Conservation (phyloP, 2,888 invertebrate species). For the Theristus sp. region DNA sequence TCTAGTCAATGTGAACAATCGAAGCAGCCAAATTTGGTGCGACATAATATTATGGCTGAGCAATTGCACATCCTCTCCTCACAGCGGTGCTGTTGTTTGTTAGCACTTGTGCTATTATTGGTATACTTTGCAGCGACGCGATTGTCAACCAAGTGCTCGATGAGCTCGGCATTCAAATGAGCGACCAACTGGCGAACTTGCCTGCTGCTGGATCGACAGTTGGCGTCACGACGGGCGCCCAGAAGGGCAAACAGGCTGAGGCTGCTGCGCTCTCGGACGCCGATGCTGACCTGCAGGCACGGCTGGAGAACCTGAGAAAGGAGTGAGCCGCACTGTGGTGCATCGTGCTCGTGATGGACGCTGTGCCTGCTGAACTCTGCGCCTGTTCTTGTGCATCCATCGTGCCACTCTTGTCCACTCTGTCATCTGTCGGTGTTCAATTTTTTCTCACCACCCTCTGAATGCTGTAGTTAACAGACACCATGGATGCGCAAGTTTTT, state of each 20-base stretch:
- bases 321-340: conserved; percentile 41
- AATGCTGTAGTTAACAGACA: too few relatives aligned
- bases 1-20: too few relatives aligned
- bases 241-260: conserved; percentile 4
- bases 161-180: conserved; percentile 83
- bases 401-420: too few relatives aligned
- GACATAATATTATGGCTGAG: too few relatives aligned
- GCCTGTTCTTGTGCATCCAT: too few relatives aligned
- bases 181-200: conserved; percentile 70
- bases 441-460: too few relatives aligned
- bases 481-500: too few relatives aligned
- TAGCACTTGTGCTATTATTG: not conserved
- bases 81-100: not conserved
- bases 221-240: conserved; percentile 9
- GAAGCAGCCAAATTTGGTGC: too few relatives aligned
- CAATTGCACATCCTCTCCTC: not conserved
- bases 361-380: not conserved
- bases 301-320: conserved; percentile 76
- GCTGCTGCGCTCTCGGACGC: conserved; percentile 39
- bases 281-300: conserved; percentile 88
- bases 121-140: conserved; percentile 61
- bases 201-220: conserved; percentile 49
- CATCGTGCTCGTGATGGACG: not conserved
- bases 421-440: too few relatives aligned
- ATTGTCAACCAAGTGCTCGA: conserved; percentile 88